These are phyloP conservation scores for Tinamus major DNA, from an alignment of 2,797 vertebrate species.

Conservation along the genomic window DNA sequence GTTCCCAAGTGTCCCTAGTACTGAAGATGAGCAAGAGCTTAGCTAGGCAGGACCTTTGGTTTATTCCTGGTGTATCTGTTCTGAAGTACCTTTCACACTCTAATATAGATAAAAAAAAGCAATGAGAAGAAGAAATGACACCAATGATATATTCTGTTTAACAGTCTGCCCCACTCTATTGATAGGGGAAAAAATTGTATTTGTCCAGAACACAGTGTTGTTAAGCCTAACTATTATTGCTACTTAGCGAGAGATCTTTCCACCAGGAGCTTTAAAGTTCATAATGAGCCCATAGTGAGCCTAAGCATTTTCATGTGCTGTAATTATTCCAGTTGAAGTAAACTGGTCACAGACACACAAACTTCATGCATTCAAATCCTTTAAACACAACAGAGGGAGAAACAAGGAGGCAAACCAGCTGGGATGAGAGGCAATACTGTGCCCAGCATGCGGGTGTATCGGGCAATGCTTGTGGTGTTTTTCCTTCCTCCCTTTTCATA, in stretches of 20 bases:
- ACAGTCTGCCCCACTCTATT: not conserved
- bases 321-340: not conserved
- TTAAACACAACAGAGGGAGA: not conserved
- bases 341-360: not conserved
- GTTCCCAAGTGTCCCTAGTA: not conserved
- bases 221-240: not conserved
- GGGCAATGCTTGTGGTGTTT: not conserved
- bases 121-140: not conserved
- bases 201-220: not conserved
- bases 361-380: not conserved
- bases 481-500: not conserved
- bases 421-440: not conserved
- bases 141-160: fast-evolving
- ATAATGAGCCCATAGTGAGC: not conserved
- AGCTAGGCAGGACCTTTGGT: not conserved
- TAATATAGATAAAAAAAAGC: not conserved
- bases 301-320: not conserved
- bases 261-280: not conserved
- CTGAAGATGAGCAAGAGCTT: not conserved
- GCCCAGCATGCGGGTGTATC: not conserved
- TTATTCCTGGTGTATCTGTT: not conserved
- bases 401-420: not conserved
- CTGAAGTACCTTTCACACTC: not conserved
- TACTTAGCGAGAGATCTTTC: not conserved
- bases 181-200: not conserved